phyloP scores from a whole-genome alignment of 2,797 vertebrate species.

The Menidia menidia region DNA sequence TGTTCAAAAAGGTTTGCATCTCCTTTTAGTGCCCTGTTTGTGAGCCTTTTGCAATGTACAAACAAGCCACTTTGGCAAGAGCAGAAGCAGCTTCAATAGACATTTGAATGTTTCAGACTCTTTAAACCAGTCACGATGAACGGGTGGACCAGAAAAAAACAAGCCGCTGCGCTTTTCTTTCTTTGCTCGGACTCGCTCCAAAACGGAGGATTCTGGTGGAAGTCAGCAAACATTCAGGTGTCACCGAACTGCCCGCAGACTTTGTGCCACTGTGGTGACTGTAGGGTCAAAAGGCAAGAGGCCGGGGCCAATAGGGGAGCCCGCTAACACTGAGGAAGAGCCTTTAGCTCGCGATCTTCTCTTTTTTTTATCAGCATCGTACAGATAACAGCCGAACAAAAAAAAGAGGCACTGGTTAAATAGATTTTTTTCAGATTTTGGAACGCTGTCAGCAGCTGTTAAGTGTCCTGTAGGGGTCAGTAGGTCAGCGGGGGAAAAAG shows the following conservation, averaged over 20 bases:
- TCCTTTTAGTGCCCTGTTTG: conserved; percentile 83
- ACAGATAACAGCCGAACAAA: conserved; percentile 10
- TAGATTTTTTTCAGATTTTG: background rate
- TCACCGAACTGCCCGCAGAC: conserved; percentile 76
- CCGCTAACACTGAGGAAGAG: conserved; percentile 36
- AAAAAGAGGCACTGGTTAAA: conserved; percentile 31
- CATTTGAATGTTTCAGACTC: conserved; percentile 79
- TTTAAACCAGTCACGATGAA: conserved; percentile 30
- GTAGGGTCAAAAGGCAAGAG: conserved; percentile 86
- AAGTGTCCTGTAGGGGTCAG: conserved; percentile 14
- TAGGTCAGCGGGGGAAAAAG: conserved; percentile 51
- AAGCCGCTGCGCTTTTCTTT: background rate
- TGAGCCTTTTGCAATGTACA: conserved; percentile 81
- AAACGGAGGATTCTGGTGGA: background rate
- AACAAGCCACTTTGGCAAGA: conserved; percentile 80
- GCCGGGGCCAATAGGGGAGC: conserved; percentile 74
- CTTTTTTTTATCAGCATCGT: conserved; percentile 9
- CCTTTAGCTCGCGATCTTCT: conserved; percentile 8
- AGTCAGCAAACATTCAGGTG: conserved; percentile 81
- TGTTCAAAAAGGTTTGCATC: conserved; percentile 81
- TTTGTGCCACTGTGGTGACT: conserved; percentile 83
- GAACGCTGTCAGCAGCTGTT: conserved; percentile 9
- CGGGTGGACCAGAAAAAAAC: conserved; percentile 19
- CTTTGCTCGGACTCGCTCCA: background rate
- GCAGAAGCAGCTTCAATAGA: conserved; percentile 77